Evolutionary conservation across 2,113 vertebrate species (phyloP), one percentile per base, ranked within the genome.

Genomic region (Coptodon rendalli): DNA sequence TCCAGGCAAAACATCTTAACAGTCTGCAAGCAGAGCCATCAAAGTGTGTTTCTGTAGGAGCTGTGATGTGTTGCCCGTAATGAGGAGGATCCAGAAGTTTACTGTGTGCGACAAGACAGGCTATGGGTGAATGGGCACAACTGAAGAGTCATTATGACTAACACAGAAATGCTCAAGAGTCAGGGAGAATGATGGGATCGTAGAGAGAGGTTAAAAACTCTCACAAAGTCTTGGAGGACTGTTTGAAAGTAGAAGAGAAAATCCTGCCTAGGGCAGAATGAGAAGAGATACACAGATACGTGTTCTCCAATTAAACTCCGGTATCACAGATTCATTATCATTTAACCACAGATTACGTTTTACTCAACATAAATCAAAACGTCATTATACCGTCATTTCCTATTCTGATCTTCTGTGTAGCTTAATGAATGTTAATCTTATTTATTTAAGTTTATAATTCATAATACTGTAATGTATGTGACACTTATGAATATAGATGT

Each of bases 1-100:
- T 92, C 84, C 87, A 88, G 80, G 90, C 90, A 89, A 91, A 91
- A 91, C 91, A 89, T 89, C 87, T 76, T 34, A 78, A 86, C 57
- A 83, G 82, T 89, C 80, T 90, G 89, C 89, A 92, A 86, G 79
- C 92, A 88, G 57, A 85, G 29, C 87, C 83, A 91, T 92, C 90
- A 91, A 82, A 93, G 91, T 80, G 38, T 52, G 71, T 93, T 91
- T 87, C 81, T 85, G 86, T 61, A 45, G 86, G 53, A 71, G 50
- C 66, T 85, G 81, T 85, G 89, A 92, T 93, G 78, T 90, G 91
- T 89, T 93, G 88, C 86, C 80, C 6, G 7, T 93, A 95, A 93
- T 94, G 91, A 96, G 86, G 91, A 92, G 73, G 80, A 94, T 90
- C 83, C 82, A 82, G 84, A 85, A 86, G 90, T 90, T 89, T 71